Evolutionary conservation across 1,140 invertebrate species (phyloP).

Genomic region (Marisa cornuarietis): DNA sequence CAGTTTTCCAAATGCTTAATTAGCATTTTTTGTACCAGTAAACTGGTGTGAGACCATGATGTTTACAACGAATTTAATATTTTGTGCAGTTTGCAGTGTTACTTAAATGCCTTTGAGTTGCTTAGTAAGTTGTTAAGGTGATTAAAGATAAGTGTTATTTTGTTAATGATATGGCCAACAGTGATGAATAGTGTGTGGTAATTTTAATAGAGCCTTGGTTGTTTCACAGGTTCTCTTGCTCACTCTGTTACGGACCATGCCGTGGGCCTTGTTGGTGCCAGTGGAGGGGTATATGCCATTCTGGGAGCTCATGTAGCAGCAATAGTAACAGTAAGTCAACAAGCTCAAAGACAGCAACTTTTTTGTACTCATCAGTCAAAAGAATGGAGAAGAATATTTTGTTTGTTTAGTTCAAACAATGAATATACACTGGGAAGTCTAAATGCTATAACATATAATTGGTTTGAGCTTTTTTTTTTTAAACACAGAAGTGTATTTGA

Average conservation of each 20-base stretch:
- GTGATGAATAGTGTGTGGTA: too few species aligned
- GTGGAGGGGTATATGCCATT: slow-evolving; percentile 94
- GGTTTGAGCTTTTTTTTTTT: background rate
- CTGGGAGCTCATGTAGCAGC: slow-evolving; percentile 95
- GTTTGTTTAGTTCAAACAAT: too few species aligned
- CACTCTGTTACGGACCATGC: slow-evolving; percentile 87
- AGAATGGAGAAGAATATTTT: background rate
- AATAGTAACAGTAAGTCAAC: slow-evolving; percentile 81
- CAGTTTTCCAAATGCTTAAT: too few species aligned
- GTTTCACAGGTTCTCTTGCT: slow-evolving; percentile 68
- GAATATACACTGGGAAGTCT: too few species aligned
- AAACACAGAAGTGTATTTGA: background rate
- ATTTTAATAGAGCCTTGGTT: background rate
- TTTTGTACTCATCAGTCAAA: background rate
- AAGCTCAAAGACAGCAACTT: background rate
- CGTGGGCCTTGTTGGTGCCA: slow-evolving; percentile 91
- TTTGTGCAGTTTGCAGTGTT: too few species aligned
- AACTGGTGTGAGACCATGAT: too few species aligned
- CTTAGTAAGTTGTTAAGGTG: too few species aligned
- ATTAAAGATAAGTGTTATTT: too few species aligned
- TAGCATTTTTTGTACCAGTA: too few species aligned
- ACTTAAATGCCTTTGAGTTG: too few species aligned
- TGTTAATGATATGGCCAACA: background rate
- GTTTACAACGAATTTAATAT: too few species aligned
- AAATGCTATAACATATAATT: too few species aligned